Conservation (phyloP, 2,888 invertebrate species). For the Netelia fuscicornis region DNA sequence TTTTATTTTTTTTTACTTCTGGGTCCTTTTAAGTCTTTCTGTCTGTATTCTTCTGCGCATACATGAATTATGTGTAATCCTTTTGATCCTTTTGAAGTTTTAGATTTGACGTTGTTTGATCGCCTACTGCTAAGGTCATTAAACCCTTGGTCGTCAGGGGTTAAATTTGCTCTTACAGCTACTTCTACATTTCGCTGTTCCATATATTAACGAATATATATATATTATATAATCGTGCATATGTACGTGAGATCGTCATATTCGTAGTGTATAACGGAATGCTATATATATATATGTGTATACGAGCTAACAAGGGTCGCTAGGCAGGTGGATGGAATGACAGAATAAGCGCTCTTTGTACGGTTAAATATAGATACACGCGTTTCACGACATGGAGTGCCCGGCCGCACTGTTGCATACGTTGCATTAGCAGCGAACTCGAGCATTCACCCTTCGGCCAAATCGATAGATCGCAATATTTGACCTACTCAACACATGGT, state of each 20-base stretch:
- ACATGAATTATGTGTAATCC: too few species aligned
- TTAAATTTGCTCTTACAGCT: slow-evolving; percentile 6
- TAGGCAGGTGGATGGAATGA: slow-evolving; percentile 42
- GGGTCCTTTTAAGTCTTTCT: too few species aligned
- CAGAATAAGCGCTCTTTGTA: slow-evolving; percentile 52
- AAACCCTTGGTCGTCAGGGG: background rate
- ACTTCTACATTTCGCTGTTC: background rate
- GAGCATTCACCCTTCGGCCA: slow-evolving; percentile 11
- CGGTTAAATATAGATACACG: slow-evolving; percentile 59
- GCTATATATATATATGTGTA: background rate
- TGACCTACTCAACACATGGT: slow-evolving; percentile 36
- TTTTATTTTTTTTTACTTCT: background rate
- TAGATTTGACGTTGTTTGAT: too few species aligned
- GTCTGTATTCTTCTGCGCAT: background rate
- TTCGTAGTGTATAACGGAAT: too few species aligned
- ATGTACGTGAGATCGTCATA: background rate
- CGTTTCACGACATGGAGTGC: slow-evolving; percentile 16
- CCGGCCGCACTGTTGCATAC: slow-evolving; percentile 51
- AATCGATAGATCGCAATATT: slow-evolving; percentile 66
- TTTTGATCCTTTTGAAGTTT: too few species aligned
- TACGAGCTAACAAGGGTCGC: background rate
- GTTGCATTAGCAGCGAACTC: slow-evolving; percentile 47
- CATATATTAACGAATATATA: background rate
- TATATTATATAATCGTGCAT: background rate
- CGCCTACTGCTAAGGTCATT: too few species aligned